phyloP scores from a whole-genome alignment of 2,888 invertebrate species.

The Xestia rhomboidea region DNA sequence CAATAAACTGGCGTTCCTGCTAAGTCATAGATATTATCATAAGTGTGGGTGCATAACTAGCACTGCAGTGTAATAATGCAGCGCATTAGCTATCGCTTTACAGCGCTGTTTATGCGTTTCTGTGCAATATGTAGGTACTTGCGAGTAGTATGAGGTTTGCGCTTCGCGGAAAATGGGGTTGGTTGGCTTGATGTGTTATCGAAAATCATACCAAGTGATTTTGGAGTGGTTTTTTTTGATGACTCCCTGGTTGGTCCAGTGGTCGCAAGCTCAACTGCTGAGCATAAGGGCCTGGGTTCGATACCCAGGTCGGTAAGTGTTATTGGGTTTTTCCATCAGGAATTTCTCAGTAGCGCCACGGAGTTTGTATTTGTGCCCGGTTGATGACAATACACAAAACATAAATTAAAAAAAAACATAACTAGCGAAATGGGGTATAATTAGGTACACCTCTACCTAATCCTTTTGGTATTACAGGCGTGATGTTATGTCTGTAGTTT shows the following conservation, averaged over 20 bases:
- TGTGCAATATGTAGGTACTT: conserved; percentile 23
- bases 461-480: background rate
- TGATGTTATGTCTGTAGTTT: background rate
- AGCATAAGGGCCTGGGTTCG: background rate
- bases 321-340: background rate
- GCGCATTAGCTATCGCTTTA: conserved; percentile 58
- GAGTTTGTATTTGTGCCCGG: background rate
- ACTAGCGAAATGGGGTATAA: too few relatives aligned
- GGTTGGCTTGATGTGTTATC: background rate
- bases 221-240: too few relatives aligned
- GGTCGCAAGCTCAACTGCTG: background rate
- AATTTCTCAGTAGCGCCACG: background rate
- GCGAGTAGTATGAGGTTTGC: background rate
- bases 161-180: background rate
- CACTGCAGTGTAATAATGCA: conserved; percentile 60
- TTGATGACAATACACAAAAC: too few relatives aligned
- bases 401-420: too few relatives aligned
- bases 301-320: background rate
- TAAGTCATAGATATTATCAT: conserved; percentile 59
- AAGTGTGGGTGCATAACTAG: conserved; percentile 53
- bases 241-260: background rate
- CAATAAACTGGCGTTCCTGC: conserved; percentile 40
- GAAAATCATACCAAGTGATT: background rate
- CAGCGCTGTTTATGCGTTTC: conserved; percentile 57
- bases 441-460: too few relatives aligned